Evolutionary conservation across 64 coral and sea anemone species (phyloP).

Genomic region (Pocillopora verrucosa): DNA sequence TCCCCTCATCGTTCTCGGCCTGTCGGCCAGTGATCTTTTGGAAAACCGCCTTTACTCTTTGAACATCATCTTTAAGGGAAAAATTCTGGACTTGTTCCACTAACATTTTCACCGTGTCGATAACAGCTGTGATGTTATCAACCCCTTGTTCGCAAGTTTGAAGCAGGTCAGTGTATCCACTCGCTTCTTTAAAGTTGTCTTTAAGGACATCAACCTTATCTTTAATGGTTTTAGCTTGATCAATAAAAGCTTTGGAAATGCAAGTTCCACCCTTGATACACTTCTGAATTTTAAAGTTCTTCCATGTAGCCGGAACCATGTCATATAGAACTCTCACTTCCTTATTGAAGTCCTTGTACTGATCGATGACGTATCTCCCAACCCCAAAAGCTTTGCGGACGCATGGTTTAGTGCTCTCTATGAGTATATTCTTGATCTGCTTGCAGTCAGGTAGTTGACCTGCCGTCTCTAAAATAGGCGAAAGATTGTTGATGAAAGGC

Average conservation of each 20-base stretch:
- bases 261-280: slow-evolving; percentile 84
- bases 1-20: not conserved
- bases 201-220: slow-evolving; percentile 39
- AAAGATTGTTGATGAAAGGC: slow-evolving; percentile 81
- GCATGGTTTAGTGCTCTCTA: slow-evolving; percentile 65
- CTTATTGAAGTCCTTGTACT: slow-evolving; percentile 56
- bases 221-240: slow-evolving; percentile 73
- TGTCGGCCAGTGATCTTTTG: slow-evolving; percentile 52
- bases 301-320: slow-evolving; percentile 68
- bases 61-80: slow-evolving; percentile 68
- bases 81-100: slow-evolving; percentile 71
- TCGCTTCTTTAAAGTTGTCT: slow-evolving; percentile 53
- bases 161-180: slow-evolving; percentile 63
- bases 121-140: slow-evolving; percentile 45
- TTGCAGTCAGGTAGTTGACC: slow-evolving; percentile 67
- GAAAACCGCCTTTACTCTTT: slow-evolving; percentile 68
- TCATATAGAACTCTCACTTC: slow-evolving; percentile 41
- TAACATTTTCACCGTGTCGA: slow-evolving; percentile 62
- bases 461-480: slow-evolving; percentile 51
- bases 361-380: slow-evolving; percentile 39
- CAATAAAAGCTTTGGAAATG: slow-evolving; percentile 69
- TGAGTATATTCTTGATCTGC: slow-evolving; percentile 42
- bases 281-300: slow-evolving; percentile 74
- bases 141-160: slow-evolving; percentile 53
- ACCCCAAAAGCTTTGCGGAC: slow-evolving; percentile 61